Percentiles rank a stretch among this genome's conserved stretches.
phyloP scores from a whole-genome alignment of 2,797 vertebrate species.

The Anolis apletophallus region DNA sequence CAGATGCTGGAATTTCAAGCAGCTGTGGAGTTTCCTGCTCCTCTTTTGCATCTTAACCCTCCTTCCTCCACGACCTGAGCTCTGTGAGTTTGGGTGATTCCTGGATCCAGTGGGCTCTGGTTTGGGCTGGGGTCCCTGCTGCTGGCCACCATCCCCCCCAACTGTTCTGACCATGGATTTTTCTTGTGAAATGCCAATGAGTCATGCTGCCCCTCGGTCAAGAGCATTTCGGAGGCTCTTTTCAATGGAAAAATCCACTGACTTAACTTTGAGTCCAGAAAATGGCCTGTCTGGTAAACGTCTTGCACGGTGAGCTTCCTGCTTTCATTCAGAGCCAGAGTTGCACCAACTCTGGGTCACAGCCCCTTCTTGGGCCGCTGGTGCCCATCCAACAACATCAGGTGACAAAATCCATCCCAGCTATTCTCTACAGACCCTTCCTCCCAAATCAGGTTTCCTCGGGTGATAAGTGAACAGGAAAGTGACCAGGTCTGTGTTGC shows the following conservation, averaged over 20 bases:
- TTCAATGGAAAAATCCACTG: neutral
- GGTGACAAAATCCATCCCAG: neutral
- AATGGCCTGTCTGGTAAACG: neutral
- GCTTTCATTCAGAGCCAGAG: neutral
- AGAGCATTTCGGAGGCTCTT: neutral
- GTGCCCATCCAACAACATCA: neutral
- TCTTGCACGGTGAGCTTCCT: neutral
- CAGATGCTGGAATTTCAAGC: conserved; percentile 19
- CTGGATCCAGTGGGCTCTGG: neutral
- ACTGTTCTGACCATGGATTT: neutral
- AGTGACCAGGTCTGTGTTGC: too few relatives aligned
- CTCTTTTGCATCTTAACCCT: neutral
- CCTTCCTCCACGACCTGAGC: neutral
- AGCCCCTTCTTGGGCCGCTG: neutral
- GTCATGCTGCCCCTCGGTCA: neutral
- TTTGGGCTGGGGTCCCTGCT: too few relatives aligned
- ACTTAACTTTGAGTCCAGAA: neutral
- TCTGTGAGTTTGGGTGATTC: too few relatives aligned
- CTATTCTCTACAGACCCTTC: neutral
- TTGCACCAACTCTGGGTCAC: neutral
- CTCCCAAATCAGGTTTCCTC: neutral
- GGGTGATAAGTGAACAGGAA: neutral
- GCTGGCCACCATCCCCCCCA: neutral
- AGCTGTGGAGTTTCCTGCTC: conserved; percentile 5
- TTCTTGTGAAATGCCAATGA: neutral